Evolutionary conservation across 2,797 vertebrate species (phyloP).

Genomic region (Schizopygopsis malacanthus): DNA sequence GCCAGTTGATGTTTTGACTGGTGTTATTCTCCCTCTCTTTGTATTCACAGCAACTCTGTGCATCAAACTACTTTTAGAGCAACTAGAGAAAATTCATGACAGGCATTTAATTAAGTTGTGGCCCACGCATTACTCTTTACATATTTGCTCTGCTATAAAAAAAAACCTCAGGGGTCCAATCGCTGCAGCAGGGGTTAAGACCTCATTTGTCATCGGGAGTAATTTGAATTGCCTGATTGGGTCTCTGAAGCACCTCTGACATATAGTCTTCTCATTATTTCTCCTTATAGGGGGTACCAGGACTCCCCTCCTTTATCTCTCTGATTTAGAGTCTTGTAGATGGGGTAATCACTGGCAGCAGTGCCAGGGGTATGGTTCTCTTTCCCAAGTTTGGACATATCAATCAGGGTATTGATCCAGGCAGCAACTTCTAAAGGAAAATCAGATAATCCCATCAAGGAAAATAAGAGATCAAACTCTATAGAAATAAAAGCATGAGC

Average conservation of each 20-base stretch:
- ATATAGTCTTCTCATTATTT: conserved; percentile 43
- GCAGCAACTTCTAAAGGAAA: conserved; percentile 23
- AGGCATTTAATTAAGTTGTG: conserved; percentile 33
- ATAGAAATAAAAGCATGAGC: conserved; percentile 17
- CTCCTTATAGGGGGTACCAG: conserved; percentile 27
- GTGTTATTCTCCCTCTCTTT: neutral
- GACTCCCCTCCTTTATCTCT: conserved; percentile 4
- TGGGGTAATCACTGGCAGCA: conserved; percentile 14
- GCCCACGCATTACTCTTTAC: conserved; percentile 7
- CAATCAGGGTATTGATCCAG: conserved; percentile 49
- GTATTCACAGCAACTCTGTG: neutral
- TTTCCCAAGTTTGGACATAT: conserved; percentile 38
- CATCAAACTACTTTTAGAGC: conserved; percentile 11
- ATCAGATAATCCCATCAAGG: conserved; percentile 52
- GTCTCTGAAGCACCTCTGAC: conserved; percentile 38
- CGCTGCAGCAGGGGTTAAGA: conserved; percentile 20
- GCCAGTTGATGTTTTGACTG: neutral
- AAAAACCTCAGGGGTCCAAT: conserved; percentile 26
- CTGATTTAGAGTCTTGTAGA: conserved; percentile 26
- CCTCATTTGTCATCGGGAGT: conserved; percentile 50
- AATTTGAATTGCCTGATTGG: conserved; percentile 47
- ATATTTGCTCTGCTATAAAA: conserved; percentile 36
- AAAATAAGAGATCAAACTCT: conserved; percentile 33
- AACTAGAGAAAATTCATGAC: neutral
- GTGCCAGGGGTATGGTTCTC: conserved; percentile 20